Evolutionary conservation across 2,888 invertebrate species (phyloP).

Genomic region (Cremastinae sp.): DNA sequence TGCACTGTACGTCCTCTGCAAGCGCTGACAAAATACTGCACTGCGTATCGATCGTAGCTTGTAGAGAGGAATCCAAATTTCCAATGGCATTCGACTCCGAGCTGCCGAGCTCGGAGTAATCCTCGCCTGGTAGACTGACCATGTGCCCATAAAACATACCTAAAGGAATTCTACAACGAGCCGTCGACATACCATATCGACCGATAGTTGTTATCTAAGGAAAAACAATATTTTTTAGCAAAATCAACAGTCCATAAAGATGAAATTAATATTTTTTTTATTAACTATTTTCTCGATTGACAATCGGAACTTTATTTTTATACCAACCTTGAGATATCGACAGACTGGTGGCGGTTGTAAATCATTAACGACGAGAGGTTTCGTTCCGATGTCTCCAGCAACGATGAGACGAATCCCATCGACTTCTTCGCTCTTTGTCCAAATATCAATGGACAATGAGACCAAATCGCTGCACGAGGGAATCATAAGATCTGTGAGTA

Average conservation of each 20-base stretch:
- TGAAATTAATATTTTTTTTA: no score
- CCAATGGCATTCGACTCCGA: slow-evolving; percentile 71
- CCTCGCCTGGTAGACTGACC: slow-evolving; percentile 85
- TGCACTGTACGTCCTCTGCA: slow-evolving; percentile 90
- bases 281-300: background rate
- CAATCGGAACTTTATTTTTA: slow-evolving; percentile 6
- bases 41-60: slow-evolving; percentile 82
- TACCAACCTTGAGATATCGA: slow-evolving; percentile 90
- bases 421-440: slow-evolving; percentile 92
- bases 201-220: slow-evolving; percentile 93
- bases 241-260: no score
- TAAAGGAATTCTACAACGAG: slow-evolving; percentile 93
- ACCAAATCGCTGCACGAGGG: slow-evolving; percentile 91
- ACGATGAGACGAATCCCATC: slow-evolving; percentile 92
- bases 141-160: slow-evolving; percentile 97
- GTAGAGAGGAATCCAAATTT: slow-evolving; percentile 70
- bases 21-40: slow-evolving; percentile 86
- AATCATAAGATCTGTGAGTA: slow-evolving; percentile 92
- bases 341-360: slow-evolving; percentile 95
- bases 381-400: slow-evolving; percentile 92
- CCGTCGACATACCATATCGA: slow-evolving; percentile 94
- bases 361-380: slow-evolving; percentile 92
- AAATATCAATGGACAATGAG: slow-evolving; percentile 93
- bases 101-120: slow-evolving; percentile 77
- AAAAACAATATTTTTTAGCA: slow-evolving; percentile 33